Percentiles rank a stretch among this genome's conserved stretches.
Conservation (phyloP, 2,888 invertebrate genomes). For the Rhagophthalmus giganteus region DNA sequence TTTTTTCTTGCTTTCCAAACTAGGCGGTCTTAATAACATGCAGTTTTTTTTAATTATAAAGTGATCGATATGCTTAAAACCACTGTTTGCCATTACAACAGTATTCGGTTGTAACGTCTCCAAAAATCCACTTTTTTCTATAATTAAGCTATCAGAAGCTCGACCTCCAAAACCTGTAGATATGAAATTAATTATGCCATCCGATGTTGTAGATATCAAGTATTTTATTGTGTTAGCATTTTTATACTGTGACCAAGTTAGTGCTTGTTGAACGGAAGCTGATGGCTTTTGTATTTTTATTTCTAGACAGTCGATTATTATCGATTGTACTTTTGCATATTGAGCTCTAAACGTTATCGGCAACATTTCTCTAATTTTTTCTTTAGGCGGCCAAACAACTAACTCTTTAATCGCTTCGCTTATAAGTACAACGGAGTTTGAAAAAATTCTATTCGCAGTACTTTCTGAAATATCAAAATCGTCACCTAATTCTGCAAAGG, state of each 20-base stretch:
- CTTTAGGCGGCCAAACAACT: not conserved
- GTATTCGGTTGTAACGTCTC: constrained; percentile 1
- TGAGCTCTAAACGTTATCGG: constrained; percentile 35
- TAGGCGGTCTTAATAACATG: constrained; percentile 34
- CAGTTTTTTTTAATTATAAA: constrained; percentile 23
- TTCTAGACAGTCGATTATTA: constrained; percentile 50
- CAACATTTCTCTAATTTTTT: constrained; percentile 16
- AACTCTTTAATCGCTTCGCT: not conserved
- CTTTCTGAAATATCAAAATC: not conserved
- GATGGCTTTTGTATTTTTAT: constrained; percentile 49
- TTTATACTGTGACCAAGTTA: constrained; percentile 47
- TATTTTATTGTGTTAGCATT: constrained; percentile 40
- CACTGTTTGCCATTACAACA: constrained; percentile 18
- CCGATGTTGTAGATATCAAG: constrained; percentile 35
- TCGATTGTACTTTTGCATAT: constrained; percentile 37
- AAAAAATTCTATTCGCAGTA: not conserved
- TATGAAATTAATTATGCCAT: constrained; percentile 35
- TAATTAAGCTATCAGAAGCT: constrained; percentile 9
- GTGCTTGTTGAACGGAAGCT: constrained; percentile 42
- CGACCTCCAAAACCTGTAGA: constrained; percentile 31
- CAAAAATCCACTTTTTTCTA: constrained; percentile 18
- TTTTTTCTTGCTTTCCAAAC: constrained; percentile 22
- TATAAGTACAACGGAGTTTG: not conserved
- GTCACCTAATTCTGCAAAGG: not conserved
- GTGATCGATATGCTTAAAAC: constrained; percentile 34